phyloP scores from a whole-genome alignment of 2,888 invertebrate genomes.

The Folsomia candida region DNA sequence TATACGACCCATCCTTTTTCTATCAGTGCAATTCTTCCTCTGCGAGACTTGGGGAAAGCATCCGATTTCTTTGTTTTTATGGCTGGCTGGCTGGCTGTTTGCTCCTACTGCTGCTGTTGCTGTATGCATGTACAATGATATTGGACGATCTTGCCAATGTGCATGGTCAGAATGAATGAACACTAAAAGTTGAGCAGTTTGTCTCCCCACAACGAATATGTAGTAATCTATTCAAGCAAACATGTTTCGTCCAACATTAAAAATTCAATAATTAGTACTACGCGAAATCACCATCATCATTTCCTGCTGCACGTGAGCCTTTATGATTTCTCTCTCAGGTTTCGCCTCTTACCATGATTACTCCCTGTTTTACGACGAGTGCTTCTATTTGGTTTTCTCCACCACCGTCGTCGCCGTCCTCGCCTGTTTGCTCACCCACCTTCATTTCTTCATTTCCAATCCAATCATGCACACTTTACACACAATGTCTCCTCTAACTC shows the following conservation, averaged over 20 bases:
- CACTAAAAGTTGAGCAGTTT: too few species aligned
- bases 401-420: background rate
- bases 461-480: background rate
- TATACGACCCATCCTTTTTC: background rate
- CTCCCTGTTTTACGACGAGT: conserved; percentile 1
- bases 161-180: too few species aligned
- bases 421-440: background rate
- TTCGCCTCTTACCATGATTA: conserved; percentile 6
- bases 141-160: too few species aligned
- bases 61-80: background rate
- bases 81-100: too few species aligned
- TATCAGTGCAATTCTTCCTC: background rate
- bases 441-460: background rate
- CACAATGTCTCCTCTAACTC: background rate
- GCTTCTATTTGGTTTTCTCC: background rate
- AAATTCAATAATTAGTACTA: background rate
- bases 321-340: conserved; percentile 2
- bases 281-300: background rate
- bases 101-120: too few species aligned
- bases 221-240: background rate
- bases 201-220: too few species aligned
- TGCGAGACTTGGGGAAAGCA: background rate
- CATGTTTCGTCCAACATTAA: background rate
- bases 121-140: too few species aligned
- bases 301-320: background rate